Evolutionary conservation across 2,113 vertebrate species (phyloP), one percentile per base, ranked within the genome.

Genomic region (Taxidea taxus): DNA sequence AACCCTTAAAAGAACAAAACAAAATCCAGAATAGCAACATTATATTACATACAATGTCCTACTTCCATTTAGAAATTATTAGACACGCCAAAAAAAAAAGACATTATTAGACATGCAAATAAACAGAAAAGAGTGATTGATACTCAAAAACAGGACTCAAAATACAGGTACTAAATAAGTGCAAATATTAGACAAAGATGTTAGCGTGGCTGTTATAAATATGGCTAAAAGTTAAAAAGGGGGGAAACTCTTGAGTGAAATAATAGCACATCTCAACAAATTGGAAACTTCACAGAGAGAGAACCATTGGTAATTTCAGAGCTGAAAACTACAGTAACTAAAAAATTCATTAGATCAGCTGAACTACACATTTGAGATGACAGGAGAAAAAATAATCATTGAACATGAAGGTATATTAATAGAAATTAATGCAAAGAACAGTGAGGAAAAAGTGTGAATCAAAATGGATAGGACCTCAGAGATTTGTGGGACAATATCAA

Each of bases 371-470:
- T 80, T 84, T 97, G 62, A 91, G 21, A 90, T 64, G 47, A 90
- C 2, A 94, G 29, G 51, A 87, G 16, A 21, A 91, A n/a, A 66
- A 95, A 49, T 44, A 85, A 75, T n/a, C n/a, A 62, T 85, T 93
- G 37, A 89, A 56, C n/a, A 34, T 58, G 34, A 60, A 82, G 42
- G 9, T 81, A 64, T 66, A 58, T 90, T 64, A 94, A 85, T 89
- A 66, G 27, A 91, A 89, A 89, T 86, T 83, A 85, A 37, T 42
- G 15, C 47, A 91, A 77, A 83, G 56, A 87, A 90, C 39, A 95
- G 94, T 49, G 27, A 75, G 20, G n/a, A 87, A 90, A 74, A 49
- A 70, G 25, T 82, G n/a, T 82, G 23, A 64, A 80, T 20, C 62
- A 39, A 84, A 82, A 90, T 77, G 42, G 62, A 86, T 10, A 49